Percentiles rank a stretch among this genome's conserved stretches.
Conservation (phyloP, 1,140 invertebrate genomes). For the Diachasmimorpha longicaudata region DNA sequence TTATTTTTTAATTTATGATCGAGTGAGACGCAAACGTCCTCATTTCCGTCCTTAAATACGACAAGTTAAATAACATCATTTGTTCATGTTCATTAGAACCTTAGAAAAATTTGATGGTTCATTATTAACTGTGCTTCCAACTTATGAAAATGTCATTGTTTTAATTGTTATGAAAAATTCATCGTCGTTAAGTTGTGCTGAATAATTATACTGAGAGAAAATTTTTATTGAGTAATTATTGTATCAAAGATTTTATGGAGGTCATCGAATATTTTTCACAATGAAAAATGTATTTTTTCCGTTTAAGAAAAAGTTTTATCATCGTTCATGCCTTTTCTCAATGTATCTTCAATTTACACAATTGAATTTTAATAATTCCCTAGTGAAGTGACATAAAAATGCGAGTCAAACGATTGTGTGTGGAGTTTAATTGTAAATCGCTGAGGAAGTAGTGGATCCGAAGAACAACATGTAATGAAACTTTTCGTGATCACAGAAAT, state of each 20-base stretch:
- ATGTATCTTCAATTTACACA: neutral
- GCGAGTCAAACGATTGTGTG: neutral
- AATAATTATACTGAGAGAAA: neutral
- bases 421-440: neutral
- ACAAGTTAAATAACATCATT: neutral
- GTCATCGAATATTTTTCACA: neutral
- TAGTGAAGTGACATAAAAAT: neutral
- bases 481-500: too few relatives aligned
- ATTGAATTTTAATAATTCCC: neutral
- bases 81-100: neutral
- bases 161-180: neutral
- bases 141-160: neutral
- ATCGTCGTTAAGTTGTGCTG: neutral
- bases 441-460: neutral
- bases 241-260: neutral
- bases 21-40: conserved; percentile 2
- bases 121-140: neutral
- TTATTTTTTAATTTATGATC: neutral
- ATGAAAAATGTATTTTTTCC: neutral
- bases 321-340: neutral
- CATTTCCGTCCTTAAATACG: neutral
- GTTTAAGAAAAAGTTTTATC: neutral
- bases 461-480: too few relatives aligned
- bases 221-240: neutral
- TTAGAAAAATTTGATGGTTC: conserved; percentile 1